Evolutionary conservation across 2,888 invertebrate genomes (phyloP).

Genomic region (Eueremaeus valkanovi): DNA sequence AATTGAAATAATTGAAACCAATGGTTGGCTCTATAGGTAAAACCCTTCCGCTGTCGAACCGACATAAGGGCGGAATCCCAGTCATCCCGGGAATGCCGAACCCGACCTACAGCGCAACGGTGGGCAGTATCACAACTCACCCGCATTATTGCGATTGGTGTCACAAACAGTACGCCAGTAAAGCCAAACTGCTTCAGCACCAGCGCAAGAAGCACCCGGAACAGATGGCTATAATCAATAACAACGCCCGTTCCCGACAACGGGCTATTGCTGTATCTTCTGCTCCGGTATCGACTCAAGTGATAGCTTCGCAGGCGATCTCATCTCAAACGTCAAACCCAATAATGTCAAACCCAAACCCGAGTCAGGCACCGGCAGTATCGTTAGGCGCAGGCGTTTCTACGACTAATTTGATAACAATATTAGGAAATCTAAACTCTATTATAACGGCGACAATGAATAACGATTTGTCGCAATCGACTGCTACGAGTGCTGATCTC

Average conservation of each 20-base stretch:
- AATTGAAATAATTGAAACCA: background rate
- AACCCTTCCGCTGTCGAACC: constrained; percentile 40
- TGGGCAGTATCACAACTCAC: constrained; percentile 67
- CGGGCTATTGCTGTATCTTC: background rate
- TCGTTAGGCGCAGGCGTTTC: constrained; percentile 16
- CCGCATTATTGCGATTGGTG: constrained; percentile 73
- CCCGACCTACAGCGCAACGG: constrained; percentile 64
- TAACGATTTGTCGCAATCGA: background rate
- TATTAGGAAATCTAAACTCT: constrained; percentile 37
- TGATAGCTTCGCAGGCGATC: background rate
- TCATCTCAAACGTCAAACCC: background rate
- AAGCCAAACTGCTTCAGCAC: constrained; percentile 60
- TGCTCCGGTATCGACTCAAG: background rate
- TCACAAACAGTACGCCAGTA: constrained; percentile 80
- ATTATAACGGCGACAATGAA: constrained; percentile 30
- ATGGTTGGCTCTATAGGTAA: constrained; percentile 23
- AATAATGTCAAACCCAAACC: constrained; percentile 2
- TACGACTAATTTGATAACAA: constrained; percentile 34
- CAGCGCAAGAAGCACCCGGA: constrained; percentile 55
- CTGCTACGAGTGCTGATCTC: constrained; percentile 5
- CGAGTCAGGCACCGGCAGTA: background rate
- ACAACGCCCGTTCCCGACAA: constrained; percentile 38
- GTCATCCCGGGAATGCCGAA: constrained; percentile 55
- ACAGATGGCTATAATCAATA: constrained; percentile 46
- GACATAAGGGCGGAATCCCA: constrained; percentile 54